Conservation (phyloP, 30 jellyfish, hydroid and myxozoan species). For the Morbakka virulenta region DNA sequence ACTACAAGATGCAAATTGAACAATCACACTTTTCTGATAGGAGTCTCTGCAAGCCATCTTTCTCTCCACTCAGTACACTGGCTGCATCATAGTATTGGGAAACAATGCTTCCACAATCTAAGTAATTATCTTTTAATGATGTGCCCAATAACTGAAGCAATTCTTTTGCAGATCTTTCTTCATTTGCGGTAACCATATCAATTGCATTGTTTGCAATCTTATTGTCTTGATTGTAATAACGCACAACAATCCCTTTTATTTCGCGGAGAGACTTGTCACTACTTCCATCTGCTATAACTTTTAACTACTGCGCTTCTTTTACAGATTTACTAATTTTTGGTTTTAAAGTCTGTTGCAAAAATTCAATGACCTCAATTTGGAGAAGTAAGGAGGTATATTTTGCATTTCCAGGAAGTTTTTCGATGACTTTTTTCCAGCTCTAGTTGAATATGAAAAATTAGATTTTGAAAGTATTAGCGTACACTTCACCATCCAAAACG, state of each 20-base stretch:
- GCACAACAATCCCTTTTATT: conserved; percentile 16
- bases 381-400: conserved; percentile 3
- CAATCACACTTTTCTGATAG: conserved; percentile 17
- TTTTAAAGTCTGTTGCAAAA: not conserved
- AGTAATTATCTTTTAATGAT: no score
- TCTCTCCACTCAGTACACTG: conserved; percentile 23
- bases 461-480: not conserved
- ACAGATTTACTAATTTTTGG: no score
- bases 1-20: conserved; percentile 8
- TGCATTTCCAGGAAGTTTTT: conserved; percentile 22
- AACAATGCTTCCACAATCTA: no score
- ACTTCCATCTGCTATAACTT: conserved; percentile 8
- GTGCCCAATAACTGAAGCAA: not conserved
- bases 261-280: no score
- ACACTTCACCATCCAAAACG: not conserved
- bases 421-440: not conserved
- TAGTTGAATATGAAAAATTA: not conserved
- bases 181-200: conserved; percentile 3
- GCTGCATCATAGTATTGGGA: conserved; percentile 26
- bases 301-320: not conserved
- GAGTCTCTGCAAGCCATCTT: conserved; percentile 21
- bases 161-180: conserved; percentile 30
- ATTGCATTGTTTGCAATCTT: conserved; percentile 15
- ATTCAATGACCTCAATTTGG: conserved; percentile 16
- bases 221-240: not conserved